These are phyloP conservation scores for Barnardius zonarius DNA, from an alignment of 2,113 vertebrate species.

Conservation along the genomic window DNA sequence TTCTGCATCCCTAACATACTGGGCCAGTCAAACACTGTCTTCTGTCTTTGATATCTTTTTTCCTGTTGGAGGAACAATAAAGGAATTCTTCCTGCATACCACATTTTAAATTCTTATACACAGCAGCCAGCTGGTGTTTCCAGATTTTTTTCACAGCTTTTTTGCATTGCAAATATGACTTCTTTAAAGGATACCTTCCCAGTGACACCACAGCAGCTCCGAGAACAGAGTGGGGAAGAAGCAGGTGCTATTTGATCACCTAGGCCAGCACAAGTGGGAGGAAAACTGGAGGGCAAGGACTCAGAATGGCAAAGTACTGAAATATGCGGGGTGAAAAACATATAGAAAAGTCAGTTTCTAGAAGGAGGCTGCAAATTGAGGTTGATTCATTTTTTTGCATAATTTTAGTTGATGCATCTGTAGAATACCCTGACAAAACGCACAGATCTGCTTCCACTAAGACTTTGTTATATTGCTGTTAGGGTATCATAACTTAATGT, in stretches of 20 bases:
- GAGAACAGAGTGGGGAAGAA: background rate
- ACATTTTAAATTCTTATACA: background rate
- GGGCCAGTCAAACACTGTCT: background rate
- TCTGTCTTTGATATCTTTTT: background rate
- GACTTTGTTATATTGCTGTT: background rate
- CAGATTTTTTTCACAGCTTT: conserved; percentile 2
- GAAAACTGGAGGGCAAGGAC: background rate
- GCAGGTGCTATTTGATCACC: background rate
- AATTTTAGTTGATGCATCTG: background rate
- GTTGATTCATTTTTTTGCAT: background rate
- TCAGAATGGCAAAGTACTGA: background rate
- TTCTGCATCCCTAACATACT: background rate
- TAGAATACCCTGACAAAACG: background rate
- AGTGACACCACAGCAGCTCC: background rate
- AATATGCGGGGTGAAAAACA: background rate
- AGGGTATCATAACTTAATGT: background rate
- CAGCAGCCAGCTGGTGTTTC: conserved; percentile 27
- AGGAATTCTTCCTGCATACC: background rate
- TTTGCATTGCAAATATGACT: conserved; percentile 8
- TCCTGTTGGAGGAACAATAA: background rate
- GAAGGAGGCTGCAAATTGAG: background rate
- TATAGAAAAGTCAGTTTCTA: background rate
- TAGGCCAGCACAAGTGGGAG: background rate
- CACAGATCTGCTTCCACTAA: background rate
- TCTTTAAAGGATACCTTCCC: background rate